Conservation (phyloP, 2,797 vertebrate genomes). For the Gobionotothen gibberifrons region DNA sequence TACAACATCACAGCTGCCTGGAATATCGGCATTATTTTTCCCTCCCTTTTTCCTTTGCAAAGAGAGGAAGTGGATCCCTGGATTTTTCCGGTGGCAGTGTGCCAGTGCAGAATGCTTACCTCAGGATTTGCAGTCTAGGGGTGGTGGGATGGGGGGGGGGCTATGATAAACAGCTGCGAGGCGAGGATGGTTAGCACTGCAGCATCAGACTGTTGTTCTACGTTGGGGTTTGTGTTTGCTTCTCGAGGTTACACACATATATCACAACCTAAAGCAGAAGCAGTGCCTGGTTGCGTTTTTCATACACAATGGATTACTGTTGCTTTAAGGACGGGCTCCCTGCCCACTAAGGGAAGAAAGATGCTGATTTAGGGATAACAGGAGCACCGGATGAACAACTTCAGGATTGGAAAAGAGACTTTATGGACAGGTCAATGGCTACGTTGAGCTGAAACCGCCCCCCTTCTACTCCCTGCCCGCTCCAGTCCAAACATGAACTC, state of each 20-base stretch:
- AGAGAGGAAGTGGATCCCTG: slow-evolving; percentile 18
- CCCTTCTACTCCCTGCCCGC: not conserved
- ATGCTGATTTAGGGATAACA: slow-evolving; percentile 41
- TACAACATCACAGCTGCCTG: slow-evolving; percentile 5
- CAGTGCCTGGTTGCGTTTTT: slow-evolving; percentile 15
- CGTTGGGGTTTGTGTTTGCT: not conserved
- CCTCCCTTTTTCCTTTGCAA: not conserved
- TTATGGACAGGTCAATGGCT: slow-evolving; percentile 21
- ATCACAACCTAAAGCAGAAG: slow-evolving; percentile 16
- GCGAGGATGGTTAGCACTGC: slow-evolving; percentile 52
- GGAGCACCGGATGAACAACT: not conserved
- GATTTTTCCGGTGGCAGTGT: slow-evolving; percentile 10
- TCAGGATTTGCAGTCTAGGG: slow-evolving; percentile 40
- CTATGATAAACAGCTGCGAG: slow-evolving; percentile 46
- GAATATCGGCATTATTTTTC: slow-evolving; percentile 14
- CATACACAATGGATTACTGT: slow-evolving; percentile 27
- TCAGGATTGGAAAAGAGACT: slow-evolving; percentile 16
- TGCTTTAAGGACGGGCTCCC: slow-evolving; percentile 20
- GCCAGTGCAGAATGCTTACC: slow-evolving; percentile 53
- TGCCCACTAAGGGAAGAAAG: slow-evolving; percentile 17
- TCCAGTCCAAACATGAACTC: slow-evolving; percentile 73
- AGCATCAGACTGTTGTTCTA: slow-evolving; percentile 41
- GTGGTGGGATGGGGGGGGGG: not conserved
- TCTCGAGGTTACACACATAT: slow-evolving; percentile 22
- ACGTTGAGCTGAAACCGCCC: slow-evolving; percentile 43